Evolutionary conservation across 2,888 invertebrate genomes (phyloP), one percentile per base, ranked within the genome.

Genomic region (Bruchidius siliquastri): DNA sequence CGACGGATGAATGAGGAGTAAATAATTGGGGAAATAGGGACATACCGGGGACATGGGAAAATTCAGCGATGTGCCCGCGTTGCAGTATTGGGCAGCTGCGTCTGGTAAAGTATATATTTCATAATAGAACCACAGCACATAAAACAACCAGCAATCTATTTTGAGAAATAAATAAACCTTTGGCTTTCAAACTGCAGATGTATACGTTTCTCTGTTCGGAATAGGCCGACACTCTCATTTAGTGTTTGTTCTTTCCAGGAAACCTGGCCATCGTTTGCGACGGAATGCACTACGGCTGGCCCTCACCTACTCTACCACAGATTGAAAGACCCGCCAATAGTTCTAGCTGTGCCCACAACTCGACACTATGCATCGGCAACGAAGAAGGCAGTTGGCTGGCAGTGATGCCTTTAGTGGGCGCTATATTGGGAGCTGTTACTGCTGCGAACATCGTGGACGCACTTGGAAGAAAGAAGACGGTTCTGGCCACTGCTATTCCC

Each of bases 391-490:
- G 91, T 80, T 90, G 90, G 90, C 88, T 91, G 83, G 90, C 90
- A 0, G 91, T 92, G 71, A 88, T 92, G 81, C 90, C 90, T 84
- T 88, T 91, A 76, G 86, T 92, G 71, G 92, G 91, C 78, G 91
- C 91, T 0, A 88, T 91, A 22, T 84, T 91, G 68, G 92, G 92
- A 66, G 90, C 90, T 10, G 83, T 91, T 2, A 86, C 90, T 21
- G 89, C 91, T 20, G 92, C 91, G 30, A 88, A 90, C 81, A 85
- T 91, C 75, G 90, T 92, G 72, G 91, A 92, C 83, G 86, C 88
- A 76, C 88, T 91, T 75, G 93, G 93, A n/a, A 88, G 93, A n/a
- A 92, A 92, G 82, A 88, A 87, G 20, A 90, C 91, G n/a, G 87
- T 92, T 0, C 86, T 92, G 20, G 83, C 90, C 67, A 89, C 91